phyloP scores from a whole-genome alignment of 1,140 invertebrate species.

The Popillia japonica region DNA sequence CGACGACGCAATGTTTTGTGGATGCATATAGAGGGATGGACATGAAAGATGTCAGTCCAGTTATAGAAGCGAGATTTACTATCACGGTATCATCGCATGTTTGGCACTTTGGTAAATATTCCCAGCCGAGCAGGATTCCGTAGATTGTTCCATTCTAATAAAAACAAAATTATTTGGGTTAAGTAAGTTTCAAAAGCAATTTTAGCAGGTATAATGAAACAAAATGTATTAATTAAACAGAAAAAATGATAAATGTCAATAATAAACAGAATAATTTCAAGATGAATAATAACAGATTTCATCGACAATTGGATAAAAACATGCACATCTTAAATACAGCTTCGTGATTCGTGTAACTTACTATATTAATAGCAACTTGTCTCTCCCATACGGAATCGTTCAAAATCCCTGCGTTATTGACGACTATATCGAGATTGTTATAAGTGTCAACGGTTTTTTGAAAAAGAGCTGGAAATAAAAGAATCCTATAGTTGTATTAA shows the following conservation, averaged over 20 bases:
- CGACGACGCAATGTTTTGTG: conserved; percentile 50
- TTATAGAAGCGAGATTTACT: conserved; percentile 49
- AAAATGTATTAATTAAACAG: too few species aligned
- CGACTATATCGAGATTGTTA: conserved; percentile 52
- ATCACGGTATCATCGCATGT: conserved; percentile 47
- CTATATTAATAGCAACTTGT: conserved; percentile 54
- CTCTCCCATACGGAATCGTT: conserved; percentile 52
- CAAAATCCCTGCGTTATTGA: conserved; percentile 53
- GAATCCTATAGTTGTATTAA: too few species aligned
- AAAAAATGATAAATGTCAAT: too few species aligned
- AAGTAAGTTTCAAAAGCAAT: neutral
- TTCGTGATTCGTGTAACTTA: conserved; percentile 43
- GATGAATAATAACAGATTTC: too few species aligned
- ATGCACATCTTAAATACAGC: too few species aligned
- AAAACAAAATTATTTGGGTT: neutral
- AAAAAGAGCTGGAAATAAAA: neutral
- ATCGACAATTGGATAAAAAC: too few species aligned
- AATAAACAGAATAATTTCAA: too few species aligned
- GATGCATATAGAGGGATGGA: conserved; percentile 48
- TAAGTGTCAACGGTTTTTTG: conserved; percentile 41
- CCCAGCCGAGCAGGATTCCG: conserved; percentile 48
- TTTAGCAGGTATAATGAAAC: neutral
- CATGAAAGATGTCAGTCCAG: conserved; percentile 42
- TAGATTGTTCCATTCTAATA: conserved; percentile 50
- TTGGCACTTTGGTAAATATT: conserved; percentile 50